phyloP scores from a whole-genome alignment of 2,888 invertebrate genomes.

The Ceramica pisi region DNA sequence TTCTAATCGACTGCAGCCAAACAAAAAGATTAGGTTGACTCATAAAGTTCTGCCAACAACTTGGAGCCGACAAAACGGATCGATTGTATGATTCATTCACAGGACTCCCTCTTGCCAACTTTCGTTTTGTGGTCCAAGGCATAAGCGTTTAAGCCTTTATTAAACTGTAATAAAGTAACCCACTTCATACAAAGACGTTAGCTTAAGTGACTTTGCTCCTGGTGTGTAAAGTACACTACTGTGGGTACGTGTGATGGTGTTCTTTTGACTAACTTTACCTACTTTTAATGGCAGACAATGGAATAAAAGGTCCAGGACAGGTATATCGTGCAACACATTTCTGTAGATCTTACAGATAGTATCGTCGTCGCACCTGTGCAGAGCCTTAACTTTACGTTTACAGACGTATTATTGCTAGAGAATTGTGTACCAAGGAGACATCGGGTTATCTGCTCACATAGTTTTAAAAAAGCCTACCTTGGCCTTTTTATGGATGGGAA shows the following conservation, averaged over 20 bases:
- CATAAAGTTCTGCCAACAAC: constrained; percentile 68
- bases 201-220: background rate
- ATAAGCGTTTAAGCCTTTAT: constrained; percentile 4
- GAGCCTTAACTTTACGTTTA: no score
- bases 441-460: no score
- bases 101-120: constrained; percentile 50
- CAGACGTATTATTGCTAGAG: no score
- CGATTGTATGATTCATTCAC: constrained; percentile 78
- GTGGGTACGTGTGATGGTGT: no score
- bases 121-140: constrained; percentile 52
- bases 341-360: no score
- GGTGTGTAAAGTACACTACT: no score
- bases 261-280: background rate
- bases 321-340: no score
- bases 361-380: no score
- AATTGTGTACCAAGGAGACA: no score
- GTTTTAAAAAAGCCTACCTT: no score
- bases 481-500: no score
- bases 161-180: background rate
- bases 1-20: constrained; percentile 29
- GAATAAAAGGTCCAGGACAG: background rate
- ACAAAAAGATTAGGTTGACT: constrained; percentile 59
- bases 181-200: no score
- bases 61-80: constrained; percentile 69
- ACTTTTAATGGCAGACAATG: background rate